phyloP scores from a whole-genome alignment of 2,113 vertebrate species.

The Meriones unguiculatus region DNA sequence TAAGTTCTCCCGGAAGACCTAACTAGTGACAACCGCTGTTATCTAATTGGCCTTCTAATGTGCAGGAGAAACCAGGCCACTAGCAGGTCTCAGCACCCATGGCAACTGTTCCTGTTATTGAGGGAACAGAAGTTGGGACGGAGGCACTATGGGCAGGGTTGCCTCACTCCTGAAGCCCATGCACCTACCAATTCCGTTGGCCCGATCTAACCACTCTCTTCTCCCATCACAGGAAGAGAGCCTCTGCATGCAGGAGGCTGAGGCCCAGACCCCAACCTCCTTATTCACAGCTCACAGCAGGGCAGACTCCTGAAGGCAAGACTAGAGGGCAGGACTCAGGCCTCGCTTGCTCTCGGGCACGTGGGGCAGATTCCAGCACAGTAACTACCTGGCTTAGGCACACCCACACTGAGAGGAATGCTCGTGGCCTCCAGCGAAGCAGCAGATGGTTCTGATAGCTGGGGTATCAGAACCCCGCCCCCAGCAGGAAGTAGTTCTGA shows the following conservation, averaged over 20 bases:
- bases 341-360: background rate
- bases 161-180: background rate
- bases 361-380: background rate
- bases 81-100: background rate
- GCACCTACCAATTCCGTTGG: background rate
- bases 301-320: background rate
- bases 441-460: background rate
- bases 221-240: background rate
- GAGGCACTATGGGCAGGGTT: background rate
- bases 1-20: background rate
- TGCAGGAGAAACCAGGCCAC: background rate
- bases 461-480: background rate
- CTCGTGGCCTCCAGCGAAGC: background rate
- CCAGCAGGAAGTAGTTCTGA: background rate
- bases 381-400: too few relatives aligned
- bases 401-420: background rate
- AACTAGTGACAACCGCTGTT: background rate
- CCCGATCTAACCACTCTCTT: background rate
- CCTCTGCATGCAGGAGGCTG: rapidly evolving
- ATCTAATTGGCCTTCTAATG: background rate
- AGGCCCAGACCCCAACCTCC: background rate
- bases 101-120: background rate
- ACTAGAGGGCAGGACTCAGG: background rate
- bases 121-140: background rate
- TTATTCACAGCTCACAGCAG: background rate